Percentiles rank a stretch among this genome's conserved stretches.
Conservation (phyloP, 2,797 vertebrate genomes). For the Okamejei kenojei region DNA sequence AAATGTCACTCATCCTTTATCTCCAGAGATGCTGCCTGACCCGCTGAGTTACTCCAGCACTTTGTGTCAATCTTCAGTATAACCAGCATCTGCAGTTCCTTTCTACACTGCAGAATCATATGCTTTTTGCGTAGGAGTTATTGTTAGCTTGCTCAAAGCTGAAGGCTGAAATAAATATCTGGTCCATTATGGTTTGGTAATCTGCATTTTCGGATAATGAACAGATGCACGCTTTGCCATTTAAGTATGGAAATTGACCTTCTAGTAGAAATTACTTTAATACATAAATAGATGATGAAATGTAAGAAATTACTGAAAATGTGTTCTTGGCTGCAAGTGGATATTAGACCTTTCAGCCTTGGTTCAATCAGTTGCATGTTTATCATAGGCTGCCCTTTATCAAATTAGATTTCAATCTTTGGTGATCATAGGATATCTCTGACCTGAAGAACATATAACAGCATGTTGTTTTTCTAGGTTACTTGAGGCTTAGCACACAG, state of each 20-base stretch:
- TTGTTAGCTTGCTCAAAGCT: not conserved
- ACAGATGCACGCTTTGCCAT: not conserved
- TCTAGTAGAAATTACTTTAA: not conserved
- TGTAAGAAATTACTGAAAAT: not conserved
- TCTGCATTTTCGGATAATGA: not conserved
- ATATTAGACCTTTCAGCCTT: not conserved
- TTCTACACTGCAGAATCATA: not conserved
- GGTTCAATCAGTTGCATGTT: not conserved
- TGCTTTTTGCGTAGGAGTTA: not conserved
- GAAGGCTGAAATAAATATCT: not conserved
- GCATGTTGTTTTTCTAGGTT: slow-evolving; percentile 31
- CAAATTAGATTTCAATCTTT: slow-evolving; percentile 9
- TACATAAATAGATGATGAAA: slow-evolving; percentile 2
- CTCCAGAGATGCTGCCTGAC: too few relatives aligned
- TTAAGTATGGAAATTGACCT: not conserved
- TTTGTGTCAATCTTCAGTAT: too few relatives aligned
- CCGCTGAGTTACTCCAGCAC: too few relatives aligned
- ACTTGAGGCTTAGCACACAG: slow-evolving; percentile 7
- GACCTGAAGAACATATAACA: slow-evolving; percentile 2
- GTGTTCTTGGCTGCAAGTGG: not conserved
- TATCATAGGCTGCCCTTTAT: not conserved
- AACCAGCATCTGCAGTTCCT: too few relatives aligned
- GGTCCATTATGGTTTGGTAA: not conserved
- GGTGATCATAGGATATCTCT: not conserved
- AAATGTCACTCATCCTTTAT: too few relatives aligned